Evolutionary conservation across 1,140 invertebrate species (phyloP).

Genomic region (Euwallacea similis): DNA sequence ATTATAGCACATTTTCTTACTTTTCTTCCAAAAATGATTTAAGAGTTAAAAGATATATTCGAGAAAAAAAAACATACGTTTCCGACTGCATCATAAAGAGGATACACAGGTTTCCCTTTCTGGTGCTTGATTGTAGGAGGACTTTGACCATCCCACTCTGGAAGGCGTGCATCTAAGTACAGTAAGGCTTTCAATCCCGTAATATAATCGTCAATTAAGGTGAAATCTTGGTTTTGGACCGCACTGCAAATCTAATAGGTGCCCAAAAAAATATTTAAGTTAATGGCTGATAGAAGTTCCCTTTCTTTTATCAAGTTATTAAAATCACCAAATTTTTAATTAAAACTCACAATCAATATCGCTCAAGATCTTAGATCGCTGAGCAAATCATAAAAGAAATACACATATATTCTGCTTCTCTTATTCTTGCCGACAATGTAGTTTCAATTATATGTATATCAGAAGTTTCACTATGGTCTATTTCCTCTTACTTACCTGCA

Average conservation of each 20-base stretch:
- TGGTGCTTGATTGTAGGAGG: constrained; percentile 88
- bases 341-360: no score
- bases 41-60: neutral
- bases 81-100: constrained; percentile 64
- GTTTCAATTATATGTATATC: no score
- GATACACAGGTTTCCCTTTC: constrained; percentile 83
- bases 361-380: no score
- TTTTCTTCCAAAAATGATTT: neutral
- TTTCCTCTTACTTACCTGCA: constrained; percentile 62
- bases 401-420: no score
- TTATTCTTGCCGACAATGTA: no score
- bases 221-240: constrained; percentile 98
- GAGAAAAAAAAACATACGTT: constrained; percentile 57
- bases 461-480: no score
- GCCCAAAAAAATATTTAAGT: neutral
- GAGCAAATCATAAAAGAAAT: no score
- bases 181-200: constrained; percentile 87
- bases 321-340: no score
- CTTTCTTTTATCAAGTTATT: no score
- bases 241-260: constrained; percentile 77
- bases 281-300: neutral
- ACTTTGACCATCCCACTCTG: constrained; percentile 90
- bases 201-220: constrained; percentile 90
- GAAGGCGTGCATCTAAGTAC: constrained; percentile 72
- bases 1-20: neutral